These are phyloP conservation scores for Zophobas atratus DNA, from an alignment of 1,140 invertebrate species.

Conservation along the genomic window DNA sequence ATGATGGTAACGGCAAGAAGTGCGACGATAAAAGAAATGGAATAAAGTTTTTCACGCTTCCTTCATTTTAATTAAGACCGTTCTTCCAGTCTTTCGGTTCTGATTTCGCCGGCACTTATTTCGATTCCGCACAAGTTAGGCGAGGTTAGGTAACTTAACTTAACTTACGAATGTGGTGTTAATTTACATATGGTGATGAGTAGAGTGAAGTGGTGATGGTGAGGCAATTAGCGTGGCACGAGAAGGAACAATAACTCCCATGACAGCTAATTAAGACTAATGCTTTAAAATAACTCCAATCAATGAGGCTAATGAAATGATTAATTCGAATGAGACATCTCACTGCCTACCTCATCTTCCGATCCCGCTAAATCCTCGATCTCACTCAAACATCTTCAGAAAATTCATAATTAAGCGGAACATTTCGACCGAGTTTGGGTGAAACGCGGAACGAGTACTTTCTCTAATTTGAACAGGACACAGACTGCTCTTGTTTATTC, in stretches of 20 bases:
- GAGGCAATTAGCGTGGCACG: conserved; percentile 18
- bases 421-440: conserved; percentile 9
- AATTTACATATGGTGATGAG: neutral
- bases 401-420: conserved; percentile 19
- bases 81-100: conserved; percentile 5
- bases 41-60: conserved; percentile 35
- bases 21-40: conserved; percentile 18
- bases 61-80: conserved; percentile 32
- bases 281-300: conserved; percentile 35
- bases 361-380: neutral
- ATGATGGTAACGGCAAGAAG: conserved; percentile 11
- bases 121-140: neutral
- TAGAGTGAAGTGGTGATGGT: neutral
- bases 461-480: conserved; percentile 44
- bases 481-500: conserved; percentile 49
- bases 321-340: conserved; percentile 16
- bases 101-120: conserved; percentile 14
- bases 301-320: conserved; percentile 21
- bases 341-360: conserved; percentile 27
- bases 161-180: neutral
- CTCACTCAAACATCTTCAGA: neutral
- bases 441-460: conserved; percentile 30
- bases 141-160: conserved; percentile 6
- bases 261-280: conserved; percentile 31
- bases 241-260: conserved; percentile 22